phyloP scores from a whole-genome alignment of 2,888 invertebrate species.

The Cheilosia urbana region DNA sequence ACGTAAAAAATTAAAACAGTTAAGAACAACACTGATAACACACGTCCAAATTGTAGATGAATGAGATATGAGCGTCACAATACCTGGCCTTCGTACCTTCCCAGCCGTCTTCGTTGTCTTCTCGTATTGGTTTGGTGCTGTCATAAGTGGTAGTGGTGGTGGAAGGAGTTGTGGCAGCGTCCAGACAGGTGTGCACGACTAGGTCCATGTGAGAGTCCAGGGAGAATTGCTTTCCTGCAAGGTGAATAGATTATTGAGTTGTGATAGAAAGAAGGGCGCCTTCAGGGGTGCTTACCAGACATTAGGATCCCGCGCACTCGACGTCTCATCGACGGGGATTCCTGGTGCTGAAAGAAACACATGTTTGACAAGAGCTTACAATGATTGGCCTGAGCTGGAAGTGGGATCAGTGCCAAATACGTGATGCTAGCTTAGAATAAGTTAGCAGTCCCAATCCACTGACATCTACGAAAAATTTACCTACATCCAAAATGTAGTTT shows the following conservation, averaged over 20 bases:
- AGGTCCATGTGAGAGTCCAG: constrained; percentile 96
- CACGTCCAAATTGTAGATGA: constrained; percentile 56
- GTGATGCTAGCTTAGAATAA: no score
- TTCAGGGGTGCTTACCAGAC: constrained; percentile 85
- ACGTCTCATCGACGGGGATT: constrained; percentile 90
- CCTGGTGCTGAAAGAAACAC: constrained; percentile 81
- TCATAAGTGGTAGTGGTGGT: constrained; percentile 76
- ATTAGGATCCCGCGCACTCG: constrained; percentile 94
- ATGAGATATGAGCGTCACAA: constrained; percentile 74
- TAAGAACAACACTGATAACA: constrained; percentile 30
- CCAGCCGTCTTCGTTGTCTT: constrained; percentile 82
- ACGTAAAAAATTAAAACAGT: constrained; percentile 1
- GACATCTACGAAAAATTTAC: no score
- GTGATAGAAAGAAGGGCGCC: neutral
- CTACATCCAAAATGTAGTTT: no score
- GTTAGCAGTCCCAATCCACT: no score
- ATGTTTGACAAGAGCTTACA: neutral
- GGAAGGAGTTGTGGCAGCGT: constrained; percentile 82
- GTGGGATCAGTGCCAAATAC: no score
- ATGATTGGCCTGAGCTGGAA: neutral
- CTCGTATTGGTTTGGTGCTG: constrained; percentile 78
- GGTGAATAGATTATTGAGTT: no score
- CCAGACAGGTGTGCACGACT: constrained; percentile 88
- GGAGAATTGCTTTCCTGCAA: constrained; percentile 90
- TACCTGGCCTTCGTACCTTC: constrained; percentile 84